phyloP scores from a whole-genome alignment of 2,113 vertebrate genomes.

The Scophthalmus maximus region DNA sequence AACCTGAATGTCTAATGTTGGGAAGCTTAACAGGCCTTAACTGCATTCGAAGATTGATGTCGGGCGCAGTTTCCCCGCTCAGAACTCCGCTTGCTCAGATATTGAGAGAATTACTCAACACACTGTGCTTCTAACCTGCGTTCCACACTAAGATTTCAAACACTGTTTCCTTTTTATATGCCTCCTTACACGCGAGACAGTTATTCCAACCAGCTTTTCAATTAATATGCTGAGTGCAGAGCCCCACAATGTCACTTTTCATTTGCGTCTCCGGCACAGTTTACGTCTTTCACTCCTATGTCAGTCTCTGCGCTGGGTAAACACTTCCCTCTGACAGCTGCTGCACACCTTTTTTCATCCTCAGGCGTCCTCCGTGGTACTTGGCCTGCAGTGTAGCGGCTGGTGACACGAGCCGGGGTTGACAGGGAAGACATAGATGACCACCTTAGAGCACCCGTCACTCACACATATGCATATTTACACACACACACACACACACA shows the following conservation, averaged over 20 bases:
- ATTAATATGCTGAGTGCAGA: slow-evolving; percentile 71
- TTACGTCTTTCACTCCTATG: slow-evolving; percentile 59
- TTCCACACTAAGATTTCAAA: slow-evolving; percentile 35
- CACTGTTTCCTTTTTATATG: slow-evolving; percentile 42
- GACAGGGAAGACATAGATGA: slow-evolving; percentile 37
- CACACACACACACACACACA: slow-evolving; percentile 15
- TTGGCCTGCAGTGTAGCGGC: slow-evolving; percentile 47
- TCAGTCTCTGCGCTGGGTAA: slow-evolving; percentile 51
- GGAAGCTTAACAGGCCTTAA: slow-evolving; percentile 4
- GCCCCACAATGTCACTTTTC: slow-evolving; percentile 77
- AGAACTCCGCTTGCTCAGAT: slow-evolving; percentile 10
- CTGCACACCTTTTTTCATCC: slow-evolving; percentile 34
- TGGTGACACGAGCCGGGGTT: slow-evolving; percentile 45
- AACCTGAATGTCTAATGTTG: slow-evolving; percentile 4
- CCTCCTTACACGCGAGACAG: slow-evolving; percentile 25
- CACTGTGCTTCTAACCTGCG: slow-evolving; percentile 29
- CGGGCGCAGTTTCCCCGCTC: slow-evolving; percentile 13
- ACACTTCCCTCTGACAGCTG: slow-evolving; percentile 62
- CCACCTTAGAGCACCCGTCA: slow-evolving; percentile 58
- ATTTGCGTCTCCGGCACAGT: slow-evolving; percentile 61
- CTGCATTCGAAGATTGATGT: slow-evolving; percentile 30
- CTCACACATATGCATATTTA: slow-evolving; percentile 28
- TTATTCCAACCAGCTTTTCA: slow-evolving; percentile 53
- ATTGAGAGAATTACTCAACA: slow-evolving; percentile 33
- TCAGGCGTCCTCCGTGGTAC: slow-evolving; percentile 21